phyloP scores from a whole-genome alignment of 2,888 invertebrate species.

The Rutpela maculata region DNA sequence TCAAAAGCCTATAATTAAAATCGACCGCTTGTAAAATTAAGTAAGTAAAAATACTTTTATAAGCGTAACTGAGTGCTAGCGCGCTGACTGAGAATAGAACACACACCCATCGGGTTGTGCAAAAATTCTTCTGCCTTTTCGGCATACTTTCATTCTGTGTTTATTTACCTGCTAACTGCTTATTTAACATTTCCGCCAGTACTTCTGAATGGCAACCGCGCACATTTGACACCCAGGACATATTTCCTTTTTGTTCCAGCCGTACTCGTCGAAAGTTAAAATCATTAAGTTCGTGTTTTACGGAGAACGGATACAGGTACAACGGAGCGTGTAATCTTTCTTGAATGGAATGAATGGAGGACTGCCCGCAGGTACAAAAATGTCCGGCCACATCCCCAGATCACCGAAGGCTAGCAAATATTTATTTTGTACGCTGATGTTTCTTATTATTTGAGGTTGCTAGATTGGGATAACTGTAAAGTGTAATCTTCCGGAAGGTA shows the following conservation, averaged over 20 bases:
- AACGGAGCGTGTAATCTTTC: not conserved
- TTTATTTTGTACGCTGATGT: slow-evolving; percentile 49
- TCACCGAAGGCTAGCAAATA: slow-evolving; percentile 38
- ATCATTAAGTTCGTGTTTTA: not conserved
- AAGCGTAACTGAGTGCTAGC: too few relatives aligned
- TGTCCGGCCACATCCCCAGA: slow-evolving; percentile 12
- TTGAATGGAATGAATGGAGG: slow-evolving; percentile 4
- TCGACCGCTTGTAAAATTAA: too few relatives aligned
- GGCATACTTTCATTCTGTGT: too few relatives aligned
- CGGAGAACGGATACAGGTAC: not conserved
- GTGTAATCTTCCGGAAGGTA: slow-evolving; percentile 57
- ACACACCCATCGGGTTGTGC: too few relatives aligned
- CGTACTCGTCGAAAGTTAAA: not conserved
- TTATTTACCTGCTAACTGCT: too few relatives aligned
- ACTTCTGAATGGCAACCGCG: not conserved
- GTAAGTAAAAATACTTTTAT: too few relatives aligned
- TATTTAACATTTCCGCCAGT: too few relatives aligned
- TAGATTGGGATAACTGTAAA: slow-evolving; percentile 58
- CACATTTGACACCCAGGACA: not conserved
- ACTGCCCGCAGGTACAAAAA: slow-evolving; percentile 27
- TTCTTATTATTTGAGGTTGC: slow-evolving; percentile 45
- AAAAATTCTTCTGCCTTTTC: too few relatives aligned
- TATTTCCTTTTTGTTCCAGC: not conserved
- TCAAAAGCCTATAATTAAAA: too few relatives aligned
- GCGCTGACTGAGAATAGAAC: too few relatives aligned